Base-by-base conservation (phyloP, 2,113 vertebrate genomes). In the Nothocercus nigrocapillus region DNA sequence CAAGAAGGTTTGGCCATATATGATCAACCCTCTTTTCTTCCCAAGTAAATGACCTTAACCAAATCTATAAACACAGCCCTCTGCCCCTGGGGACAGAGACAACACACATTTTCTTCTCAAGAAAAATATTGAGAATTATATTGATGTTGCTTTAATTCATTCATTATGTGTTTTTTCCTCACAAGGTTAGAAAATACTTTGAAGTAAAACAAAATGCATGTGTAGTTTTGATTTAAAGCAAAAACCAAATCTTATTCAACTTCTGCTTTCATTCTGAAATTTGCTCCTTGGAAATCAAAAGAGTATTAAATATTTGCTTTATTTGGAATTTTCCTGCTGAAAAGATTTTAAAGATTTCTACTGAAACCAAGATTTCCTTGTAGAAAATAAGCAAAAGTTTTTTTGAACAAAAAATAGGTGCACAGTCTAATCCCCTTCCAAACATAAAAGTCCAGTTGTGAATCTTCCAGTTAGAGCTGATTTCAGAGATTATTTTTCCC, bases 121-220 rank as follows among this genome's bases (percentile, higher is more conserved):
- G 49, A 70, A 94, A 49, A 3, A 32, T 27, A 16, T 67, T 15
- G 1, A 59, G 59, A 90, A 40, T 40, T 44, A 54, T 80, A 36
- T 22, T 80, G 88, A 74, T 80, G 40, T 66, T 93, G 45, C 59
- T 88, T 88, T 77, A 94, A 93, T 83, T 88, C 17, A 70, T 80
- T 88, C 91, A 70, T 90, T 90, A 88, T 32, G 82, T 13, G 53
- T 90, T 94, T 42, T 91, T 95, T 96, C 88, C 68, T 93, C 74
- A 30, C 15, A 7, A 40, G 73, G 54, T 5, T 9, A 88, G 72
- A 72, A 58, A 90, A 91, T 47, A 88, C 53, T 42, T 10, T 63
- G 15, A 87, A 80, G 59, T 53, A 63, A 92, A 89, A 14, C 9
- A 81, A 59, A 28, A 36, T 58, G 16, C 73, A 36, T 32, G 32